Conservation (phyloP, 1,140 invertebrate species). For the Helicoverpa armigera region DNA sequence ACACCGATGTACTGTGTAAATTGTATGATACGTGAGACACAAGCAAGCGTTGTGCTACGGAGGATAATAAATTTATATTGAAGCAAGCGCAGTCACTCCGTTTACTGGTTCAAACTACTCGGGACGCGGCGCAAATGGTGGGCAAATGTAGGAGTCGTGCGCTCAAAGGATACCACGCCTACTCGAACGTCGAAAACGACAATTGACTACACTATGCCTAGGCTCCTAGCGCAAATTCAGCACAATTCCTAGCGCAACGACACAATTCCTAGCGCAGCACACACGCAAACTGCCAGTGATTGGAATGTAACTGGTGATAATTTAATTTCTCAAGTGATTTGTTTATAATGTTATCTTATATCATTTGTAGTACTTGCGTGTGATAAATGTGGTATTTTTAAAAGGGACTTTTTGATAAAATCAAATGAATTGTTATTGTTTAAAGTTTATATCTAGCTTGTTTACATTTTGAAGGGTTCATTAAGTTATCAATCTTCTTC, state of each 20-base stretch:
- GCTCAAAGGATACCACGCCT: slow-evolving; percentile 22
- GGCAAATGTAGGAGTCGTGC: neutral
- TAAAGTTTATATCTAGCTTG: neutral
- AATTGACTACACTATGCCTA: slow-evolving; percentile 18
- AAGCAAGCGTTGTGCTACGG: neutral
- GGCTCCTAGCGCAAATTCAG: neutral
- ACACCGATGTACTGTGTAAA: neutral
- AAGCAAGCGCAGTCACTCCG: neutral
- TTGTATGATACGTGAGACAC: neutral
- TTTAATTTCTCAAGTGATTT: slow-evolving; percentile 37
- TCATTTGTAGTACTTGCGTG: neutral
- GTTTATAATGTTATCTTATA: slow-evolving; percentile 31
- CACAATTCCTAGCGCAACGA: slow-evolving; percentile 6
- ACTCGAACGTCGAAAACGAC: slow-evolving; percentile 1
- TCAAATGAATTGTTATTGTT: neutral
- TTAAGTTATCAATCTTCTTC: no score
- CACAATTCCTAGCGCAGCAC: neutral
- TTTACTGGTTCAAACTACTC: slow-evolving; percentile 20
- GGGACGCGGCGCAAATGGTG: neutral
- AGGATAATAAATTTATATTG: slow-evolving; percentile 25
- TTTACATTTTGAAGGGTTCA: no score
- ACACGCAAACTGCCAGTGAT: neutral
- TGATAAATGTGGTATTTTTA: neutral
- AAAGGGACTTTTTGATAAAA: neutral
- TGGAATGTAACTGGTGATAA: slow-evolving; percentile 7